Base-by-base conservation (phyloP, 2,888 invertebrate species). In the Cerceris ruficornis region DNA sequence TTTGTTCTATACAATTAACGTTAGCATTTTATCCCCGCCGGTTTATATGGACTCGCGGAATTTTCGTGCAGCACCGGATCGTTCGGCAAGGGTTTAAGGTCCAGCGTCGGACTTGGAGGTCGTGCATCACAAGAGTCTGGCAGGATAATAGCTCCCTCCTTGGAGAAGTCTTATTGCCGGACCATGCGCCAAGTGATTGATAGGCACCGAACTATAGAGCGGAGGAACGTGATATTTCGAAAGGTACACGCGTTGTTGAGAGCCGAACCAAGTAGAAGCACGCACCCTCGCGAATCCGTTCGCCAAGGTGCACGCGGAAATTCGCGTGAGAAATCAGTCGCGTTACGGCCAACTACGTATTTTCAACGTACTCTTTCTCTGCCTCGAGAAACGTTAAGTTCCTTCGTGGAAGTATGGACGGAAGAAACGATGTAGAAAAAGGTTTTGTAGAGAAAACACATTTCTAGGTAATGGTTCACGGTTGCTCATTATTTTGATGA, bases 41-140 rank as follows among this genome's bases (percentile, higher is more conserved):
- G 70, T 61, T 70, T 60, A 67, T 73, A 46, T 66, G 67, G 62
- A 68, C 70, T 71, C 74, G 74, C 74, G 77, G 76, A 86, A 85
- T 86, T 84, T 86, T 84, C 86, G 84, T 83, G 84, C 69, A 64
- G 62, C 66, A 61, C 46, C 50, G 68, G 77, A 75, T 85, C 81
- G 69, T 73, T 76, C 59, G 72, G 72, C 77, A 64, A 86, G 71
- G 84, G 84, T 80, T 86, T 77, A 77, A 83, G 89, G 88, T 89
- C 89, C 89, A 87, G 84, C 81, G 75, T 73, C 76, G 80, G 76
- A 70, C 82, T 75, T 67, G 90, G 90, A 89, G 91, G 91, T 91
- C 91, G 91, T 91, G 91, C 90, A 91, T 91, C 91, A 91, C 90
- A 86, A 86, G 86, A 89, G 88, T 86, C 90, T 91, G 91, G 91